Evolutionary conservation across 92 coral and sea anemone species (phyloP).

Genomic region (Parazoanthus swiftii): DNA sequence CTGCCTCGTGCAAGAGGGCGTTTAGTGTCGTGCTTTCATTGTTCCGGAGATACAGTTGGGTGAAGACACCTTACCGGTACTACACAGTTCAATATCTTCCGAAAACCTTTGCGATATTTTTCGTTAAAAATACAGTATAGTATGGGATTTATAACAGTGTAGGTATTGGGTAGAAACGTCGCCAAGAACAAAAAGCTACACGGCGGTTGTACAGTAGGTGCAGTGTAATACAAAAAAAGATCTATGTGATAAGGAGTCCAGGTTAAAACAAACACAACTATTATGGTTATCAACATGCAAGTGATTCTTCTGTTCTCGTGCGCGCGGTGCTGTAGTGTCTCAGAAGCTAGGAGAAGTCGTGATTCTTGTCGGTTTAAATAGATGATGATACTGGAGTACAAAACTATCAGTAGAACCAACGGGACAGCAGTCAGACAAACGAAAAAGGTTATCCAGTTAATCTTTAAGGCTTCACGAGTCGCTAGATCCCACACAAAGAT

Average conservation of each 20-base stretch:
- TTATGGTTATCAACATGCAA: background rate
- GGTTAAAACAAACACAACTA: background rate
- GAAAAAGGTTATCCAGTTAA: background rate
- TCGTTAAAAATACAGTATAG: slow-evolving; percentile 19
- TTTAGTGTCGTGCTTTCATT: background rate
- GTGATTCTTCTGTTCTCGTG: slow-evolving; percentile 18
- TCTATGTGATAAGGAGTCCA: slow-evolving; percentile 19
- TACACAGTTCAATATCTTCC: background rate
- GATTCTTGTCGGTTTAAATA: slow-evolving; percentile 12
- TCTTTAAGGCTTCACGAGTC: background rate
- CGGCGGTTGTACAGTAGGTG: slow-evolving; percentile 18
- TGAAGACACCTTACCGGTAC: background rate
- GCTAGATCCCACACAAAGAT: background rate
- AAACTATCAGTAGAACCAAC: background rate
- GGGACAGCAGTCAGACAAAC: background rate
- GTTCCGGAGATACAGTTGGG: slow-evolving; percentile 16
- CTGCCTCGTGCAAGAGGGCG: too few relatives aligned
- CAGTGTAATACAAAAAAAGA: slow-evolving; percentile 15
- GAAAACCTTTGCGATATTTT: slow-evolving; percentile 11
- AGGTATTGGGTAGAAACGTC: slow-evolving; percentile 5
- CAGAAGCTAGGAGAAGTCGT: slow-evolving; percentile 20
- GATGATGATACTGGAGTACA: slow-evolving; percentile 6
- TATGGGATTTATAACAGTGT: slow-evolving; percentile 15
- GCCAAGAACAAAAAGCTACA: slow-evolving; percentile 20
- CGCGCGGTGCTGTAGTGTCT: slow-evolving; percentile 4